phyloP scores from a whole-genome alignment of 2,888 invertebrate species.

The Lasioglossum lativentre region DNA sequence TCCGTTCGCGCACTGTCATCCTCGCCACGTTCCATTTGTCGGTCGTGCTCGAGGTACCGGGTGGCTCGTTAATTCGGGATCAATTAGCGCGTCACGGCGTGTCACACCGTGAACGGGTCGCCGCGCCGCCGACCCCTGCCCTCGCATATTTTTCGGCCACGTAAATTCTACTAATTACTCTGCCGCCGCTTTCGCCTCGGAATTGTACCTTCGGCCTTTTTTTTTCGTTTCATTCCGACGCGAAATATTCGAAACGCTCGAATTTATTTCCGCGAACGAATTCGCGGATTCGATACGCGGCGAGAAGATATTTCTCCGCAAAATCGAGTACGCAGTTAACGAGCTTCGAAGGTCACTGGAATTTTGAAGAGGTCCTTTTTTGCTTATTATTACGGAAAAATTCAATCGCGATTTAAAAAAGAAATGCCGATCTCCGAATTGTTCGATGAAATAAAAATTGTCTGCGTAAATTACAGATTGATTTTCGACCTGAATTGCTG shows the following conservation, averaged over 20 bases:
- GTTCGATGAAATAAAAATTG: background rate
- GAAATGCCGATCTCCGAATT: background rate
- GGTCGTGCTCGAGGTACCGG: slow-evolving; percentile 71
- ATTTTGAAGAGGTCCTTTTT: background rate
- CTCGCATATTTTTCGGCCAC: slow-evolving; percentile 38
- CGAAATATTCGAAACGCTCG: background rate
- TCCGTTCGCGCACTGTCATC: slow-evolving; percentile 68
- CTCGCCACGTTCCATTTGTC: slow-evolving; percentile 74
- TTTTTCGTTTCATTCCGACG: background rate
- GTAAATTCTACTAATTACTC: slow-evolving; percentile 53
- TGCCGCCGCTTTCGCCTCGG: slow-evolving; percentile 26
- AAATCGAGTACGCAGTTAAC: background rate
- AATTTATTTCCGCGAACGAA: background rate
- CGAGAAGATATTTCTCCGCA: background rate
- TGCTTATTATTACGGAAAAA: background rate
- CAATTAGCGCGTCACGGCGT: slow-evolving; percentile 77
- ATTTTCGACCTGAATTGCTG: no score
- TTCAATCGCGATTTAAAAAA: background rate
- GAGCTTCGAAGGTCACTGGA: background rate
- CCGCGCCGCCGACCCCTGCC: slow-evolving; percentile 1
- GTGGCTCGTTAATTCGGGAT: slow-evolving; percentile 78
- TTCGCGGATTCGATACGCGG: background rate
- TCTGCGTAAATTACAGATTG: no score
- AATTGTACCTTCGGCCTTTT: background rate
- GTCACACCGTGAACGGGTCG: slow-evolving; percentile 51